A percentile compares a stretch with the other conserved stretches of the same genome.
These are phyloP conservation scores for Allacma fusca DNA, from an alignment of 2,888 invertebrate genomes.

Conservation along the genomic window DNA sequence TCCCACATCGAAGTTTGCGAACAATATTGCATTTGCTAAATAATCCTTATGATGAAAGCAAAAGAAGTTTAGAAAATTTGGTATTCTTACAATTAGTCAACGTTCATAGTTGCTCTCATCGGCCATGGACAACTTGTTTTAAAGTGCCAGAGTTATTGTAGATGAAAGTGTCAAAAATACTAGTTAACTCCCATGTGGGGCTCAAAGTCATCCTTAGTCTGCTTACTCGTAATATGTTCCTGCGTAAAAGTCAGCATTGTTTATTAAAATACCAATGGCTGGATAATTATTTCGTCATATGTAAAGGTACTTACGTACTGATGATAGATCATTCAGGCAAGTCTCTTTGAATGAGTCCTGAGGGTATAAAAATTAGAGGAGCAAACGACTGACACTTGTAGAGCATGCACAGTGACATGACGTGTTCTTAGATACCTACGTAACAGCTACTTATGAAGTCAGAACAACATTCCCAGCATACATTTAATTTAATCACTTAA, in stretches of 20 bases:
- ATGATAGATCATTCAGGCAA: conserved; percentile 46
- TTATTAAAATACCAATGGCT: conserved; percentile 49
- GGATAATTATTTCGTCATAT: conserved; percentile 40
- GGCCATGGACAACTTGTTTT: not conserved
- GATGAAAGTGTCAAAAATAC: conserved; percentile 4
- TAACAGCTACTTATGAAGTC: too few relatives aligned
- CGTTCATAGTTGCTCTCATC: conserved; percentile 5
- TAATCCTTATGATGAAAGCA: not conserved
- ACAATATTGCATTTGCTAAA: not conserved
- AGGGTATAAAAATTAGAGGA: not conserved
- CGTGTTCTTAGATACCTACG: too few relatives aligned
- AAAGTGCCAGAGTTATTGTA: not conserved
- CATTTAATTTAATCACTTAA: too few relatives aligned
- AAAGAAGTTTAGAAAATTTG: too few relatives aligned
- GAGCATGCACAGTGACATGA: not conserved
- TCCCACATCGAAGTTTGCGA: conserved; percentile 13
- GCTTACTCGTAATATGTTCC: not conserved
- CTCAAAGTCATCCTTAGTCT: conserved; percentile 35
- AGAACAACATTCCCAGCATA: too few relatives aligned
- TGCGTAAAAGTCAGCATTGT: conserved; percentile 49
- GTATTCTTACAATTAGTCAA: too few relatives aligned
- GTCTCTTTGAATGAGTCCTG: conserved; percentile 48
- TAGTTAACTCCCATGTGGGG: conserved; percentile 33
- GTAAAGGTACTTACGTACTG: conserved; percentile 51
- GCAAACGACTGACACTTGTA: too few relatives aligned